Evolutionary conservation across 2,113 vertebrate species (phyloP).

Genomic region (Rallus limicola): DNA sequence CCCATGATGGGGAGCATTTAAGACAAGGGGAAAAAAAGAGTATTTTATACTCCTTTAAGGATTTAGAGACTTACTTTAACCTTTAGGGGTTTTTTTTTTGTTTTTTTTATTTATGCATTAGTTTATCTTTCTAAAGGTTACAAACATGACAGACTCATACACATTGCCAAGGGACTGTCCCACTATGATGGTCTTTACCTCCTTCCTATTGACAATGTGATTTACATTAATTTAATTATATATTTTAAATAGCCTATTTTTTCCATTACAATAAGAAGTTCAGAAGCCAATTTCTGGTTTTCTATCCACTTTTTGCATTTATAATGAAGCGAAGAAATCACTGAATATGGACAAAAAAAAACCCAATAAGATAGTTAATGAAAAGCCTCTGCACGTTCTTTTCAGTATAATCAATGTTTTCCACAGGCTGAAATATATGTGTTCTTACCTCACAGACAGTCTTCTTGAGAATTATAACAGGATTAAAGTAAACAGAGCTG

Average conservation of each 20-base stretch:
- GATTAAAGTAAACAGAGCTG: neutral
- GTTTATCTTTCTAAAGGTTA: slow-evolving; percentile 26
- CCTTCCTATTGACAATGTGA: neutral
- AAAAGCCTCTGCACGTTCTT: neutral
- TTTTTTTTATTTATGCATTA: slow-evolving; percentile 10
- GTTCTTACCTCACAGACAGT: neutral
- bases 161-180: neutral
- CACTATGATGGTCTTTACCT: neutral
- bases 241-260: neutral
- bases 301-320: neutral
- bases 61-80: neutral
- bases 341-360: neutral
- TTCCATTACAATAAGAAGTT: neutral
- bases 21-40: neutral
- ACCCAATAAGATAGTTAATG: neutral
- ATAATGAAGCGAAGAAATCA: neutral
- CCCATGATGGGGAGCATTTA: neutral
- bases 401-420: neutral
- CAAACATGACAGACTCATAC: neutral
- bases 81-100: neutral
- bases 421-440: neutral
- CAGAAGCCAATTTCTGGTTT: neutral
- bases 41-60: neutral
- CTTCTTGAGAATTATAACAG: neutral
- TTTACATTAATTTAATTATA: neutral